A percentile compares a stretch with the other conserved stretches of the same genome.
Evolutionary conservation across 2,797 vertebrate species (phyloP).

Genomic region (Craterocephalus amniculus): DNA sequence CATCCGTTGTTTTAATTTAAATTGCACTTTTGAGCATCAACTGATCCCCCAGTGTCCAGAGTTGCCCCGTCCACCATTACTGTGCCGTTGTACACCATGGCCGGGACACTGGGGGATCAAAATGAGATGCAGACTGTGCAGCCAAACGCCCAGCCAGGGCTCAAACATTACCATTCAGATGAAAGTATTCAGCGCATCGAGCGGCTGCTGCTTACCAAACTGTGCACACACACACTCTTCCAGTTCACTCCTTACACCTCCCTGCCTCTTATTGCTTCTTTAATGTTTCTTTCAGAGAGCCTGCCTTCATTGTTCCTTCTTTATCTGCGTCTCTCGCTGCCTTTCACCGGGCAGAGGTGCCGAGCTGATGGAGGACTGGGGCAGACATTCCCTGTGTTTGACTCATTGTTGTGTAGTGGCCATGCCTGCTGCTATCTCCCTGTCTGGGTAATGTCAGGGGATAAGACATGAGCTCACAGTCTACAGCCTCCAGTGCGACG

Average conservation of each 20-base stretch:
- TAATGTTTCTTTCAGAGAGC: constrained; percentile 52
- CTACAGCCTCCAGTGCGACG: constrained; percentile 36
- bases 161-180: constrained; percentile 72
- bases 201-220: constrained; percentile 68
- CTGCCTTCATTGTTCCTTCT: constrained; percentile 69
- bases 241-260: constrained; percentile 23
- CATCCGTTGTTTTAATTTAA: too few species aligned
- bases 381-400: constrained; percentile 74
- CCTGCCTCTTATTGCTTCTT: constrained; percentile 44
- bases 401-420: constrained; percentile 67
- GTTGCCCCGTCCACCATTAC: constrained; percentile 31
- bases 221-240: constrained; percentile 57
- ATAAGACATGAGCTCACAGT: constrained; percentile 61
- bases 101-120: constrained; percentile 27
- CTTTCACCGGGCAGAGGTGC: constrained; percentile 66
- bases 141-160: constrained; percentile 64
- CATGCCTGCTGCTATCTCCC: constrained; percentile 59
- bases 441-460: constrained; percentile 68
- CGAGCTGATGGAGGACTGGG: constrained; percentile 56
- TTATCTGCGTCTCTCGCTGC: constrained; percentile 60
- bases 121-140: constrained; percentile 68
- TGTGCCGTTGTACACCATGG: constrained; percentile 19
- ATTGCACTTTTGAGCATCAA: neutral
- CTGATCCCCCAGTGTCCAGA: neutral
- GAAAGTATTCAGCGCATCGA: constrained; percentile 74